Evolutionary conservation across 30 jellyfish, hydroid and myxozoan genomes (phyloP).

Genomic region (Sanderia malayensis): DNA sequence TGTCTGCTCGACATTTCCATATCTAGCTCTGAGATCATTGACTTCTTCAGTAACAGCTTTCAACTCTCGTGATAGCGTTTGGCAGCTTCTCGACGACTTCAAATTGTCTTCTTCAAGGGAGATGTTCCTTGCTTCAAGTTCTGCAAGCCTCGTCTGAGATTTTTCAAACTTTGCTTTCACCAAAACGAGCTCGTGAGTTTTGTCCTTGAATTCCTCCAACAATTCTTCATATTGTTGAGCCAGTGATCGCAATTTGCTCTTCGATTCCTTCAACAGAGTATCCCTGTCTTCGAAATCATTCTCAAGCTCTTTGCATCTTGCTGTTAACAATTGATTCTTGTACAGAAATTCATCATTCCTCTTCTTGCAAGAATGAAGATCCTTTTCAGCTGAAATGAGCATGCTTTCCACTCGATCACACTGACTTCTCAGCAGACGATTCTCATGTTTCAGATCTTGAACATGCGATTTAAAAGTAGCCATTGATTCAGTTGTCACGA

Average conservation of each 20-base stretch:
- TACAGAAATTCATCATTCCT: background rate
- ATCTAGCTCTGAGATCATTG: conserved; percentile 2
- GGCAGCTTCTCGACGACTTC: background rate
- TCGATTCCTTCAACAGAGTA: background rate
- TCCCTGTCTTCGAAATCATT: conserved; percentile 1
- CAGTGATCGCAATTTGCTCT: conserved; percentile 3
- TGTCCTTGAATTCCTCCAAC: conserved; percentile 23
- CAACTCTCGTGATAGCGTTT: conserved; percentile 7
- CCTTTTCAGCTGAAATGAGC: conserved; percentile 6
- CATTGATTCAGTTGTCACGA: conserved; percentile 32
- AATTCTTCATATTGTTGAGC: background rate
- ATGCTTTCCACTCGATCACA: conserved; percentile 29
- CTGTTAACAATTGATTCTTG: background rate
- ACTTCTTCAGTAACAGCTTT: conserved; percentile 8
- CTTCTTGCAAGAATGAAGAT: background rate
- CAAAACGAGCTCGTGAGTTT: conserved; percentile 2
- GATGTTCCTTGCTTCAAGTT: background rate
- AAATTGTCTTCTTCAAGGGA: conserved; percentile 26
- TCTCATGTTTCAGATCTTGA: conserved; percentile 16
- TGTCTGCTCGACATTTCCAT: conserved; percentile 16
- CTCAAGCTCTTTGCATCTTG: conserved; percentile 13
- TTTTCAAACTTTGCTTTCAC: conserved; percentile 4
- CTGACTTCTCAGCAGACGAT: background rate
- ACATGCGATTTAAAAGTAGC: conserved; percentile 10
- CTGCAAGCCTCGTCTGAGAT: conserved; percentile 9